Conservation (phyloP, 2,797 vertebrate genomes). For the Nothura maculosa region DNA sequence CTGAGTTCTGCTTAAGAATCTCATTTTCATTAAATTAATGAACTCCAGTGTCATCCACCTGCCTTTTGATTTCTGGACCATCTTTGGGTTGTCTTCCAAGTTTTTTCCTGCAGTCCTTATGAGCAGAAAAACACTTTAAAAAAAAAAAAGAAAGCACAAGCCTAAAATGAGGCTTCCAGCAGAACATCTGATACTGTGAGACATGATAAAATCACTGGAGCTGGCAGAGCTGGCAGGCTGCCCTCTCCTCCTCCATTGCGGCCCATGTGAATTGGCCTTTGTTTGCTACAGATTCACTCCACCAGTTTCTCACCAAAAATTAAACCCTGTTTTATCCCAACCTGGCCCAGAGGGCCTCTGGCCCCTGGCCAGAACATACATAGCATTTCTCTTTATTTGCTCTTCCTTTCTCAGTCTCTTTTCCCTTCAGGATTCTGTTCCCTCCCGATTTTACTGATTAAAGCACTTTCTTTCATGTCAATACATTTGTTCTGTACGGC, state of each 20-base stretch:
- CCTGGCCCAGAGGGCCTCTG: conserved; percentile 62
- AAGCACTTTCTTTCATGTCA: neutral
- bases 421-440: conserved; percentile 2
- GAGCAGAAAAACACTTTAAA: neutral
- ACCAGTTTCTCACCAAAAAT: conserved; percentile 62
- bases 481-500: conserved; percentile 37
- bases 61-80: neutral
- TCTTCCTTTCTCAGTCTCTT: conserved; percentile 37
- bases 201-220: conserved; percentile 36
- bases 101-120: neutral
- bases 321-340: conserved; percentile 60
- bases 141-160: neutral
- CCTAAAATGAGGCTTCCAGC: conserved; percentile 10
- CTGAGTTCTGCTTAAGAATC: neutral
- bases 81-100: neutral
- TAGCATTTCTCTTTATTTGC: conserved; percentile 36
- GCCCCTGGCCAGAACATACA: conserved; percentile 51
- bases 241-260: conserved; percentile 32
- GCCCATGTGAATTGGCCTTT: conserved; percentile 60
- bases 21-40: neutral
- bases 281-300: conserved; percentile 52
- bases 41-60: neutral
- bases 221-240: conserved; percentile 49
- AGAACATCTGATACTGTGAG: conserved; percentile 33
- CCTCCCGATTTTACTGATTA: conserved; percentile 26